Evolutionary conservation across 2,113 vertebrate genomes (phyloP).

Genomic region (Carlito syrichta): DNA sequence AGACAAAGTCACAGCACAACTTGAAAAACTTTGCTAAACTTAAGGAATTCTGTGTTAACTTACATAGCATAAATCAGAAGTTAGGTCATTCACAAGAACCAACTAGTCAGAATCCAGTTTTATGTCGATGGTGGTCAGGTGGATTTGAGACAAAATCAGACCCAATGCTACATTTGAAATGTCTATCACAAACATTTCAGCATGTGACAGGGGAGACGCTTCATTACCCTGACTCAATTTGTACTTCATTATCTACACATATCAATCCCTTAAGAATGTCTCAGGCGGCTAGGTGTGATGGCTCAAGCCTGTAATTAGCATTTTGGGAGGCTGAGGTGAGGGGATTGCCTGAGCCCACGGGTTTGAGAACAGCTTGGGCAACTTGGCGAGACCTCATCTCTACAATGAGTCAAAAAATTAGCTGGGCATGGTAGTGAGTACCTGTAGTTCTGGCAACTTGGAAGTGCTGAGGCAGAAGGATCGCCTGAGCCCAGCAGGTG

Average conservation of each 20-base stretch:
- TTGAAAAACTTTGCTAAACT: neutral
- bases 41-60: neutral
- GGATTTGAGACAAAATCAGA: neutral
- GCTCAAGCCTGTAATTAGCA: no score
- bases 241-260: neutral
- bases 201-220: neutral
- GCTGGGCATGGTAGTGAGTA: no score
- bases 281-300: no score
- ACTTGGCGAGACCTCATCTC: no score
- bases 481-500: no score
- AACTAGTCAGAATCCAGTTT: neutral
- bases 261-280: neutral
- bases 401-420: no score
- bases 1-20: neutral
- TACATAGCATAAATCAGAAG: neutral
- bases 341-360: no score
- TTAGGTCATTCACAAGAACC: neutral
- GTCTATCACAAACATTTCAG: neutral
- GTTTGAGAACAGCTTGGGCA: no score
- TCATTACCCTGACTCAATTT: neutral
- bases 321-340: no score
- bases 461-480: no score
- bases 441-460: no score
- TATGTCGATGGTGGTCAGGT: neutral
- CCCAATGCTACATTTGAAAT: neutral